These are phyloP conservation scores for Echiichthys vipera DNA, from an alignment of 2,797 vertebrate genomes.

Conservation along the genomic window DNA sequence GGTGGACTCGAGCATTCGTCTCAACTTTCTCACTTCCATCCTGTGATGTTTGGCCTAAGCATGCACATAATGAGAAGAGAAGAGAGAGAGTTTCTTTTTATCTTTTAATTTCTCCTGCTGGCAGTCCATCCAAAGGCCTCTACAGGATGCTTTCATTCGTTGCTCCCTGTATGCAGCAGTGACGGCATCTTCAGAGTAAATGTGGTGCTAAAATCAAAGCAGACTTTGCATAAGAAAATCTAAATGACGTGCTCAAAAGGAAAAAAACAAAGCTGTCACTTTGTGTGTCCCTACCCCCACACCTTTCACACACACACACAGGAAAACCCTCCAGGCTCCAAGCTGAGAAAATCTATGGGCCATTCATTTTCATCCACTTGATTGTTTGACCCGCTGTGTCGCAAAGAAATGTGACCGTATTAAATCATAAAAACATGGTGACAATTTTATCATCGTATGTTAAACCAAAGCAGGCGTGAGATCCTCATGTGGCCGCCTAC, in stretches of 20 bases:
- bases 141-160: slow-evolving; percentile 41
- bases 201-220: slow-evolving; percentile 55
- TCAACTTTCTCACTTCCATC: slow-evolving; percentile 64
- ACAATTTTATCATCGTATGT: slow-evolving; percentile 25
- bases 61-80: slow-evolving; percentile 46
- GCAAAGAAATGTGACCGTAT: no score
- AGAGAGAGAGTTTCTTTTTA: neutral
- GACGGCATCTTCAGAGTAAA: slow-evolving; percentile 41
- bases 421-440: no score
- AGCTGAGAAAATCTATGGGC: neutral
- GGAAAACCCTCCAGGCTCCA: slow-evolving; percentile 28
- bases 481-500: slow-evolving; percentile 55
- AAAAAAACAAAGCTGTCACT: slow-evolving; percentile 21
- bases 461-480: slow-evolving; percentile 29
- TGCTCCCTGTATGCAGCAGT: slow-evolving; percentile 25
- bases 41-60: slow-evolving; percentile 46
- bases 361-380: no score
- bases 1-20: slow-evolving; percentile 60
- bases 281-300: slow-evolving; percentile 38
- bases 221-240: slow-evolving; percentile 57
- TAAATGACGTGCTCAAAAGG: slow-evolving; percentile 60
- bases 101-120: slow-evolving; percentile 14
- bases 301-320: slow-evolving; percentile 51
- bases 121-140: slow-evolving; percentile 14
- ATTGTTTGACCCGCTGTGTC: no score